Evolutionary conservation across 1,140 invertebrate species (phyloP).

Genomic region (Drosophila funebris): DNA sequence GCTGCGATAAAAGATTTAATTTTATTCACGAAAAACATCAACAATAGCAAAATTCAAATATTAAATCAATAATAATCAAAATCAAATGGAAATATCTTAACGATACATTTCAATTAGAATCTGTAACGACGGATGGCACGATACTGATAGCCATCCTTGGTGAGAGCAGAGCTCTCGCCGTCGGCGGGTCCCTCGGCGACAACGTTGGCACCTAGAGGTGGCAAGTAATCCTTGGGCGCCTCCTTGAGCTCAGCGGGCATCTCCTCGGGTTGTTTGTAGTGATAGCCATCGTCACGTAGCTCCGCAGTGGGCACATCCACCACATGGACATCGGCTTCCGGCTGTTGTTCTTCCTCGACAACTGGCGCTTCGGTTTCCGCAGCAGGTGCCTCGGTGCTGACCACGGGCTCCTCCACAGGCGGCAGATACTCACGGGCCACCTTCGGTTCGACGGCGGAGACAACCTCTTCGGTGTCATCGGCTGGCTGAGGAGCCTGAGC

Average conservation of each 20-base stretch:
- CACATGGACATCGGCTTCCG: slow-evolving; percentile 47
- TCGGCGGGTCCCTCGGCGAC: slow-evolving; percentile 61
- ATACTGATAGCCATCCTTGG: slow-evolving; percentile 76
- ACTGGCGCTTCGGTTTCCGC: slow-evolving; percentile 35
- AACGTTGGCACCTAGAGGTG: slow-evolving; percentile 44
- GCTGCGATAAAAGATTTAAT: slow-evolving; percentile 2
- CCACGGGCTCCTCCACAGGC: slow-evolving; percentile 49
- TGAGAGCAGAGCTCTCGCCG: slow-evolving; percentile 63
- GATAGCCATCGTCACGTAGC: slow-evolving; percentile 67
- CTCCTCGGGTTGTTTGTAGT: slow-evolving; percentile 68
- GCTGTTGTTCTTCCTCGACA: slow-evolving; percentile 17
- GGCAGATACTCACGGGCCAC: slow-evolving; percentile 69
- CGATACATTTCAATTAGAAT: slow-evolving; percentile 51
- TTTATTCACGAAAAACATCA: slow-evolving; percentile 33
- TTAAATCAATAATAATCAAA: slow-evolving; percentile 29
- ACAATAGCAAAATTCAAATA: background rate
- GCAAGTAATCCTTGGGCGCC: slow-evolving; percentile 61
- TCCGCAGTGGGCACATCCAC: slow-evolving; percentile 63
- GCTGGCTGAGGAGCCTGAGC: slow-evolving; percentile 11
- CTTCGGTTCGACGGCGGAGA: slow-evolving; percentile 61
- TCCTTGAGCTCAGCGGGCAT: slow-evolving; percentile 57
- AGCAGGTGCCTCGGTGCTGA: slow-evolving; percentile 45
- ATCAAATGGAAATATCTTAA: background rate
- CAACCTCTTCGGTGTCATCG: slow-evolving; percentile 67
- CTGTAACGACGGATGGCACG: slow-evolving; percentile 70